These are phyloP conservation scores for Scrobipalpa costella DNA, from an alignment of 2,888 invertebrate species.

Conservation along the genomic window DNA sequence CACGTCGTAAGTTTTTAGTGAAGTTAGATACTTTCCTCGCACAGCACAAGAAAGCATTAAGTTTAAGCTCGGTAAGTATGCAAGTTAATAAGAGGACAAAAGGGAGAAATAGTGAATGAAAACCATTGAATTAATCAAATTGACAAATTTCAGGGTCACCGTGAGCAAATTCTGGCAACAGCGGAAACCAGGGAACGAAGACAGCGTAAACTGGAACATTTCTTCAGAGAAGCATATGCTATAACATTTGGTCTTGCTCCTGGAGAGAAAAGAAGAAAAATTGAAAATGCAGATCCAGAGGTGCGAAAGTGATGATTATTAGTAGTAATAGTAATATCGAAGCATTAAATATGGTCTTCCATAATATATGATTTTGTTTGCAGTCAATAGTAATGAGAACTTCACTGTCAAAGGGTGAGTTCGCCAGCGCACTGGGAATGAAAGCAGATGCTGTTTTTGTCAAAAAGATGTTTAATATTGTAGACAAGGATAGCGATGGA, in stretches of 20 bases:
- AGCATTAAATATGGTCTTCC: background rate
- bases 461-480: constrained; percentile 98
- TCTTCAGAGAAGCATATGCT: constrained; percentile 97
- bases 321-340: background rate
- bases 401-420: constrained; percentile 94
- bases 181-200: constrained; percentile 96
- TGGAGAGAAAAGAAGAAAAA: constrained; percentile 89
- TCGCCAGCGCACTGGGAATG: constrained; percentile 98
- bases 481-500: constrained; percentile 96
- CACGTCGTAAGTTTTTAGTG: constrained; percentile 91
- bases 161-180: constrained; percentile 93
- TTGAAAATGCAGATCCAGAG: constrained; percentile 89
- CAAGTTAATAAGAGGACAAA: background rate
- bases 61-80: constrained; percentile 64
- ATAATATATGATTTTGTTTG: background rate
- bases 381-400: constrained; percentile 95
- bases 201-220: constrained; percentile 96
- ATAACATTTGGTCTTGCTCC: constrained; percentile 94
- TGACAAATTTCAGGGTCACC: constrained; percentile 75
- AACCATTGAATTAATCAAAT: background rate
- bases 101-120: no score
- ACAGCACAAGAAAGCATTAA: constrained; percentile 91
- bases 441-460: constrained; percentile 96
- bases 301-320: no score
- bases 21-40: constrained; percentile 92